phyloP scores from a whole-genome alignment of 2,888 invertebrate genomes.

The Agrotis ipsilon region DNA sequence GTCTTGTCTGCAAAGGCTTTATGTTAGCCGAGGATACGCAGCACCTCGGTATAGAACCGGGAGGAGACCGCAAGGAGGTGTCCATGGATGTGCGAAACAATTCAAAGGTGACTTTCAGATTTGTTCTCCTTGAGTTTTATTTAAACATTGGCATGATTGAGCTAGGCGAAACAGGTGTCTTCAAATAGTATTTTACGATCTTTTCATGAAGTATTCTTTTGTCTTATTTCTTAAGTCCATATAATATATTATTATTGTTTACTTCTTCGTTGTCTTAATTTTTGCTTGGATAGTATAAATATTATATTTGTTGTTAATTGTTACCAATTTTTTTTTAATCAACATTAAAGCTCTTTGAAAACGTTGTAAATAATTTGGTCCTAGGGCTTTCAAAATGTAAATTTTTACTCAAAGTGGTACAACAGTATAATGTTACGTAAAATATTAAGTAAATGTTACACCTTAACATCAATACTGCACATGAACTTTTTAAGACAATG shows the following conservation, averaged over 20 bases:
- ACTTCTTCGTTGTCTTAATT: too few relatives aligned
- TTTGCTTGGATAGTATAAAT: too few relatives aligned
- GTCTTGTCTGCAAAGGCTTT: constrained; percentile 73
- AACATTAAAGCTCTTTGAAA: not conserved
- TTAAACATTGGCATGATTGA: too few relatives aligned
- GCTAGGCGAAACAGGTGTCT: too few relatives aligned
- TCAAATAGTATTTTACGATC: too few relatives aligned
- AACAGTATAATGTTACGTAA: not conserved
- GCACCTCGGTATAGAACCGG: constrained; percentile 60
- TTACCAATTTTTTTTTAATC: constrained; percentile 19
- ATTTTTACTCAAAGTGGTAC: too few relatives aligned
- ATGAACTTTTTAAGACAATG: constrained; percentile 13
- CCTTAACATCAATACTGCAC: not conserved
- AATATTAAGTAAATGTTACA: not conserved
- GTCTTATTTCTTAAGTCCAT: too few relatives aligned
- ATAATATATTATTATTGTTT: too few relatives aligned
- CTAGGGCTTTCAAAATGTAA: too few relatives aligned
- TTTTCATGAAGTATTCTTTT: too few relatives aligned
- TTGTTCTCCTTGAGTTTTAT: too few relatives aligned
- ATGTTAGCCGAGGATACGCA: constrained; percentile 75
- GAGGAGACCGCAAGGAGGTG: constrained; percentile 70
- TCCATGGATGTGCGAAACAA: constrained; percentile 65
- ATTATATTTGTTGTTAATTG: not conserved
- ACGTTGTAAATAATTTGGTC: not conserved
- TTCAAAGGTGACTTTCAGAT: constrained; percentile 3